phyloP scores from a whole-genome alignment of 2,113 vertebrate genomes.

The Morone chrysops region DNA sequence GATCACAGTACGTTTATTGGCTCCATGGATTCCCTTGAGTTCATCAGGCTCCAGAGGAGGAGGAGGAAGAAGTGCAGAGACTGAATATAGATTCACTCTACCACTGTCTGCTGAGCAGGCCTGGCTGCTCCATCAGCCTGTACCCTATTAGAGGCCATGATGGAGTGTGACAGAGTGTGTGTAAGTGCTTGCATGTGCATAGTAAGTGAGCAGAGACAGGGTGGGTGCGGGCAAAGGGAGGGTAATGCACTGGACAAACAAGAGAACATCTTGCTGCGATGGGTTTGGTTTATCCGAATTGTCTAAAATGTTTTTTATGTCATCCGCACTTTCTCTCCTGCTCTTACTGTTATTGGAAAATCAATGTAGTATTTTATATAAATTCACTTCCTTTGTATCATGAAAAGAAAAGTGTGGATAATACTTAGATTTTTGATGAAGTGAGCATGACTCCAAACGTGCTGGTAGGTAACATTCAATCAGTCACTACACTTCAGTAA shows the following conservation, averaged over 20 bases:
- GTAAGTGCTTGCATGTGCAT: slow-evolving; percentile 50
- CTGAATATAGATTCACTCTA: slow-evolving; percentile 76
- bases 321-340: neutral
- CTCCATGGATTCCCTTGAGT: slow-evolving; percentile 69
- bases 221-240: neutral
- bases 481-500: too few relatives aligned
- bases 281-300: neutral
- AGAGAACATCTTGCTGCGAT: neutral
- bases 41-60: slow-evolving; percentile 70
- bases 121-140: slow-evolving; percentile 60
- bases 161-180: slow-evolving; percentile 63
- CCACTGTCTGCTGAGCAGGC: slow-evolving; percentile 69
- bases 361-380: neutral
- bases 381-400: neutral
- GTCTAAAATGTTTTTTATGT: too few relatives aligned
- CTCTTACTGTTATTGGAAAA: slow-evolving; percentile 2
- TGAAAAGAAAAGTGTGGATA: neutral
- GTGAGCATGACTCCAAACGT: neutral
- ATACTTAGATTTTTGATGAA: neutral
- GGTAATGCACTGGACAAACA: slow-evolving; percentile 34
- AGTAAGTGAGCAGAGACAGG: slow-evolving; percentile 47
- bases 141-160: slow-evolving; percentile 71
- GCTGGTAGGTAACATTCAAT: too few relatives aligned
- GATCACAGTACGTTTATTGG: slow-evolving; percentile 75
- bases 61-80: slow-evolving; percentile 63